These are phyloP conservation scores for Sisyra terminalis DNA, from an alignment of 2,888 invertebrate genomes.

Conservation along the genomic window DNA sequence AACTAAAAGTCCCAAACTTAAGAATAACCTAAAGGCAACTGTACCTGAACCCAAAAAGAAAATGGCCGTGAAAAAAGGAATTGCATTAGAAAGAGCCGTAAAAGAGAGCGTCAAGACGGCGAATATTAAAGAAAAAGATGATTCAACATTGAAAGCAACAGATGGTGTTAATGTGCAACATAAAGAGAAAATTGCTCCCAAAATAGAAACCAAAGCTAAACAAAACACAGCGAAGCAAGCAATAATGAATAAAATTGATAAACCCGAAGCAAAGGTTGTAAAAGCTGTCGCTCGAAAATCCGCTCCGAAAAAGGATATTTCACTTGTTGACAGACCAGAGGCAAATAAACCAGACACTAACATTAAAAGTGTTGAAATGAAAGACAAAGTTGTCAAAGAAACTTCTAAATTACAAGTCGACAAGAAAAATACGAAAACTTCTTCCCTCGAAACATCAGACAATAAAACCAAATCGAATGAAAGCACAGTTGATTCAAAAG, in stretches of 20 bases:
- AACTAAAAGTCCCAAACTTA: not conserved
- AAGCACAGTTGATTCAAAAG: constrained; percentile 17
- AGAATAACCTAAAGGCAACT: not conserved
- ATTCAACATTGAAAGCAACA: not conserved
- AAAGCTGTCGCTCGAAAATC: not conserved
- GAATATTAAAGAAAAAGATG: not conserved
- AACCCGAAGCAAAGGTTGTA: not conserved
- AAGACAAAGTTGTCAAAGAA: constrained; percentile 17
- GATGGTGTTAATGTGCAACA: not conserved
- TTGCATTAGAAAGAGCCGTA: not conserved
- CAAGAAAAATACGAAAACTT: constrained; percentile 6
- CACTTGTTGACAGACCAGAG: constrained; percentile 9
- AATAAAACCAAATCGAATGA: constrained; percentile 3
- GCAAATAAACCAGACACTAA: constrained; percentile 24
- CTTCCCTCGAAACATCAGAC: not conserved
- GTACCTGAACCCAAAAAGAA: not conserved
- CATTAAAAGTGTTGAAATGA: constrained; percentile 23
- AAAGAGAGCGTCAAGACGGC: not conserved
- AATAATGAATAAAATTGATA: constrained; percentile 3
- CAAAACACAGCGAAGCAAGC: constrained; percentile 23
- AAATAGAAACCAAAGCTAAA: constrained; percentile 16
- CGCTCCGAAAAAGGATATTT: constrained; percentile 21
- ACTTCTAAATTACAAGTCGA: constrained; percentile 22
- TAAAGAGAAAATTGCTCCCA: not conserved
- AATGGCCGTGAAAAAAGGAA: not conserved